Percentiles rank a stretch among this genome's conserved stretches.
phyloP scores from a whole-genome alignment of 2,797 vertebrate genomes.

The Cephalopachus bancanus region DNA sequence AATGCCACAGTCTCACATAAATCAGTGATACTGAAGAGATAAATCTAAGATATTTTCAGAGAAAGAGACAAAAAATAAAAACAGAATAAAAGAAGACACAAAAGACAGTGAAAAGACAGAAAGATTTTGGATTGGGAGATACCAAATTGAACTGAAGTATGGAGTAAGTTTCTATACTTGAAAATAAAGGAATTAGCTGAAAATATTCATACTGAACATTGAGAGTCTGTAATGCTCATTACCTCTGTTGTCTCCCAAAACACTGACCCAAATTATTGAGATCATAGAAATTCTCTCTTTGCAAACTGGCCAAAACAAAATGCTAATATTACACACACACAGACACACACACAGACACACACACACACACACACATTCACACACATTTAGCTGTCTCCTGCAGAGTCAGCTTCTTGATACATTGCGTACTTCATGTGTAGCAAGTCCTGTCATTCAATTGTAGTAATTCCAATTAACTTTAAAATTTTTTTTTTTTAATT shows the following conservation, averaged over 20 bases:
- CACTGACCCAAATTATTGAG: neutral
- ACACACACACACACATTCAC: neutral
- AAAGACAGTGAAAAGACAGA: neutral
- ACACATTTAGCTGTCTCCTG: neutral
- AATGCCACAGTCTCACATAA: neutral
- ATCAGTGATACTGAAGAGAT: neutral
- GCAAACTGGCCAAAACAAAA: constrained; percentile 16
- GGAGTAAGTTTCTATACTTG: neutral
- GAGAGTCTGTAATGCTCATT: neutral
- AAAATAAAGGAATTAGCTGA: neutral
- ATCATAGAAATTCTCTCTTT: neutral
- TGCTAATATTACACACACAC: no score
- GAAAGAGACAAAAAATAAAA: neutral
- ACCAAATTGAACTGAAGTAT: neutral
- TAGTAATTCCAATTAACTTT: neutral
- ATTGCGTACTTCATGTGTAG: neutral
- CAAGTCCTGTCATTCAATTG: neutral
- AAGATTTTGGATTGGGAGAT: neutral
- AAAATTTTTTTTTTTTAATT: neutral
- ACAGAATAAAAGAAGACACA: neutral
- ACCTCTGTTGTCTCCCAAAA: neutral
- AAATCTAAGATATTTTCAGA: neutral
- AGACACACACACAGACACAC: neutral
- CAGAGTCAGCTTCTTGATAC: neutral
- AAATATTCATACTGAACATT: constrained; percentile 10